These are phyloP conservation scores for Ceyx erithaca DNA, from an alignment of 2,797 vertebrate species.

Conservation along the genomic window DNA sequence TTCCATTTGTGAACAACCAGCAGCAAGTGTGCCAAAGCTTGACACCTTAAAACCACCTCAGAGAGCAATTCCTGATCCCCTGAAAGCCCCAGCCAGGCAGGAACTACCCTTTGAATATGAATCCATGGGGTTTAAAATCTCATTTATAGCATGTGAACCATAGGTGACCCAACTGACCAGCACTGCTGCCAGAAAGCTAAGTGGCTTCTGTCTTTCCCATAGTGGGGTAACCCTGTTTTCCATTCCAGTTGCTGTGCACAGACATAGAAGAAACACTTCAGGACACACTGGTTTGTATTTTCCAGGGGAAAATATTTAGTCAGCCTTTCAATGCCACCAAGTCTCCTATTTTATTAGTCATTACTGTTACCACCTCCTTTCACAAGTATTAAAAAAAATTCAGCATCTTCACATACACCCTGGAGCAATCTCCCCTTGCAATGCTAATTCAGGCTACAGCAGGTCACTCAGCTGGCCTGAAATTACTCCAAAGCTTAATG, in stretches of 20 bases:
- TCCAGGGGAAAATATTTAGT: no score
- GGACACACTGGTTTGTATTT: conserved; percentile 37
- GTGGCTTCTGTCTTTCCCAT: background rate
- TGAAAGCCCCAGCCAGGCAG: accelerated
- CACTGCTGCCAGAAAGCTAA: background rate
- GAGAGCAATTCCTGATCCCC: background rate
- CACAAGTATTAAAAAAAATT: background rate
- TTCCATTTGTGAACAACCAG: background rate
- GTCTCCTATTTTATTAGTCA: no score
- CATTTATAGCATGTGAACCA: background rate
- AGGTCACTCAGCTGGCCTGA: background rate
- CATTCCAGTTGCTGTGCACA: background rate
- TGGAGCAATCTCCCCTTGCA: background rate
- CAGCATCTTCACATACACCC: background rate
- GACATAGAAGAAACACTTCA: background rate
- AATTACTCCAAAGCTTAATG: background rate
- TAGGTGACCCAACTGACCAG: background rate
- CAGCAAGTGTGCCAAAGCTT: background rate
- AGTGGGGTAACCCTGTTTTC: background rate
- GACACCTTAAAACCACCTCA: background rate
- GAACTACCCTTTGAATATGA: background rate
- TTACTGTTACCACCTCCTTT: background rate
- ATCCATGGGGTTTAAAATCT: background rate
- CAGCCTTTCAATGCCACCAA: no score
- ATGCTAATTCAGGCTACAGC: background rate